Conservation (phyloP, 1,140 invertebrate species). For the Sesamia nonagrioides region DNA sequence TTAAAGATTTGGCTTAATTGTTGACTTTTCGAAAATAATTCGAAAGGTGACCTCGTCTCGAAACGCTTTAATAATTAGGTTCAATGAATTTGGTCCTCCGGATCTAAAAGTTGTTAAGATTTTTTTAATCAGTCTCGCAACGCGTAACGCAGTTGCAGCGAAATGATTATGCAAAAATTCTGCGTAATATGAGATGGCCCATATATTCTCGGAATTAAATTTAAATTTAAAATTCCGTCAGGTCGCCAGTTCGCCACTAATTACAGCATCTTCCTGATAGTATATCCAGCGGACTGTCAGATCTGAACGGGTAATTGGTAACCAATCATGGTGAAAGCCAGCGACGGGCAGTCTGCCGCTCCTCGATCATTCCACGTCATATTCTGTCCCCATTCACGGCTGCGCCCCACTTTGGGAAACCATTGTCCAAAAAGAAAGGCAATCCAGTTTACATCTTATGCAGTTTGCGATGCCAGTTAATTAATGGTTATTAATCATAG, state of each 20-base stretch:
- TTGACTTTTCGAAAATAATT: slow-evolving; percentile 17
- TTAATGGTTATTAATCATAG: slow-evolving; percentile 47
- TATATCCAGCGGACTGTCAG: slow-evolving; percentile 60
- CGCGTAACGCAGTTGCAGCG: background rate
- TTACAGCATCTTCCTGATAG: slow-evolving; percentile 36
- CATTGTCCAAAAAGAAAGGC: slow-evolving; percentile 48
- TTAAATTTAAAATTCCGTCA: slow-evolving; percentile 32
- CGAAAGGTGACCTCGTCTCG: slow-evolving; percentile 21
- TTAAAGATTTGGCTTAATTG: slow-evolving; percentile 23
- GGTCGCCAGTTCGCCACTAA: slow-evolving; percentile 35
- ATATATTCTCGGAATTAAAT: slow-evolving; percentile 38
- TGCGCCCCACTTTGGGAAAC: slow-evolving; percentile 58
- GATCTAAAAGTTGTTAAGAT: slow-evolving; percentile 25
- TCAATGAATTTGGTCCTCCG: slow-evolving; percentile 31
- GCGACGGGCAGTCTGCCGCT: slow-evolving; percentile 51
- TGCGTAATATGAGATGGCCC: slow-evolving; percentile 28
- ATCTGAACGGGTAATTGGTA: slow-evolving; percentile 63
- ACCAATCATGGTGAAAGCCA: slow-evolving; percentile 71
- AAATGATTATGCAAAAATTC: slow-evolving; percentile 32
- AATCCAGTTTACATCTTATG: slow-evolving; percentile 42
- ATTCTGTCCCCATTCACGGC: slow-evolving; percentile 56
- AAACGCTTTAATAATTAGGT: slow-evolving; percentile 30
- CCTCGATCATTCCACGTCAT: slow-evolving; percentile 45
- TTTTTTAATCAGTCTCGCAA: background rate
- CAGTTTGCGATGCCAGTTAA: slow-evolving; percentile 38